Base-by-base conservation (phyloP, 2,888 invertebrate species). In the Pollenia angustigena region DNA sequence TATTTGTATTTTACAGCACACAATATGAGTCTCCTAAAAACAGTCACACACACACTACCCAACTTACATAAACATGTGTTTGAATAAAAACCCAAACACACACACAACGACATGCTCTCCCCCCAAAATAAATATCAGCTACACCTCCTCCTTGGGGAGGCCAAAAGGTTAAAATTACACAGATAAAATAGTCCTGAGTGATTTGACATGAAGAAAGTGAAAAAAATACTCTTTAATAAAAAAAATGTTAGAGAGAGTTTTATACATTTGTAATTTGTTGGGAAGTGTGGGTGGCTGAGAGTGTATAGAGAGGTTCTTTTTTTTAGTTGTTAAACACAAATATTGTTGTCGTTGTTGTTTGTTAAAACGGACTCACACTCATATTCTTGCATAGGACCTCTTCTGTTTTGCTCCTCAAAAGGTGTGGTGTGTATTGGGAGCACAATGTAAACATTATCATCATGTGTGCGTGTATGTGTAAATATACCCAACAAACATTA, bases 101-200 rank as follows among this genome's bases (percentile, higher is more conserved):
- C 18, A 42, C 66, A 64, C 23, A 58, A 32, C 32, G 6, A 32
- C 32, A 32, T 32, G 32, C 32, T 32, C 32, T 32, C 32, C 32
- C 44, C 42, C 48, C 40, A 12, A 18, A 44, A 54, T 50, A 40
- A 58, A 52, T 14, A 44, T 23, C 56, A 56, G 23, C 52, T 80
- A 64, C 66, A 54, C 85, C 88, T 80, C 83, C 89, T 87, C 89
- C 80, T 83, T 54, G 62, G 89, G 88, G 89, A 89, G 88, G 88
- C 88, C 88, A 87, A 88, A 71, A 89, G 89, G 88, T 88, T 89
- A 87, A 84, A 72, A 48, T 82, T 44, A 14, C 50, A 79, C 62
- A 78, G 58, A 69, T 58, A 78, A 85, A 87, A 75, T 68, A 82
- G 62, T 89, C 88, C 86, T 88, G 86, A 87, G 88, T 88, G 89